Base-by-base conservation (phyloP, 2,113 vertebrate species). In the Bagarius yarrelli region DNA sequence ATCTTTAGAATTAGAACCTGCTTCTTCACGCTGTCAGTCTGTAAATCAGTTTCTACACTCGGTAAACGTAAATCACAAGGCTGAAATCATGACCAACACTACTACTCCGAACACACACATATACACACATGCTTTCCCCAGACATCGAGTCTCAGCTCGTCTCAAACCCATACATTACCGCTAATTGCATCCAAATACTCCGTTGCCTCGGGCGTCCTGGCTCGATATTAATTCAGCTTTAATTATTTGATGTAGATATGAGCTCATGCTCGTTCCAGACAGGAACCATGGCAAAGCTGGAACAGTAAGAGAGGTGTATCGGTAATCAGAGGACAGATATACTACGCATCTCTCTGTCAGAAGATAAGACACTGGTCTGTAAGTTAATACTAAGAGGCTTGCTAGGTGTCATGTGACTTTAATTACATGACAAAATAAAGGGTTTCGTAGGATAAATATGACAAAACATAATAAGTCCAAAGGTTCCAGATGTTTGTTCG, bases 31-130 rank as follows among this genome's bases (percentile, higher is more conserved):
- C 73, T 56, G 60, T 81, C 75, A 67, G 64, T 78, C 59, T 86
- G 81, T 87, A 88, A 90, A 89, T 87, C 83, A 87, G 76, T 84
- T 73, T 73, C n/a, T 53, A 32, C 47, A 13, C 61, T 85, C 19
- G 16, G 19, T 81, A 23, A 30, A 6, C 55, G 55, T 75, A 60
- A 78, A 78, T 83, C 64, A 78, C 64, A 1, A 12, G 25, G 44
- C 30, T 76, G 21, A 25, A 69, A 19, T 53, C 61, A 8, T 27
- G 74, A 61, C 25, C 30, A 16, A 55, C 50, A 63, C 75, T 34
- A 63, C 40, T 63, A 66, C 50, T 19, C 70, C 69, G 25, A 1
- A 52, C 36, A 59, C 52, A 70, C 27, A 52, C 73, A 60, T 21
- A 36, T 27, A 34, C 21, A 18, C 69, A 63, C n/a, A 53, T 40